A percentile compares a stretch with the other conserved stretches of the same genome.
Conservation (phyloP, 1,140 invertebrate species). For the Achroia grisella region DNA sequence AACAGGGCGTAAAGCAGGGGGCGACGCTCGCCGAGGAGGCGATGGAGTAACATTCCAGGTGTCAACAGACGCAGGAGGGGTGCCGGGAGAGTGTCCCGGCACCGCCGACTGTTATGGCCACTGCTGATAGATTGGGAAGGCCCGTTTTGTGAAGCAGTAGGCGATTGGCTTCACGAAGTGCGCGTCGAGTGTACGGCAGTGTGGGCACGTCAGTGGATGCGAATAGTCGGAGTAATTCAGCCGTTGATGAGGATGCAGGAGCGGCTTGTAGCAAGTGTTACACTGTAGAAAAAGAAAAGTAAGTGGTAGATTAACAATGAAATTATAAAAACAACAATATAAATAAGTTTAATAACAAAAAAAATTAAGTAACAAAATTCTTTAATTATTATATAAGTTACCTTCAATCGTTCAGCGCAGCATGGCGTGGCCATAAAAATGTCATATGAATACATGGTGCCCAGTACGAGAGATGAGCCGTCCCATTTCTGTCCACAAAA, state of each 20-base stretch:
- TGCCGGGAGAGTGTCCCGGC: constrained; percentile 72
- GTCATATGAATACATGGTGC: constrained; percentile 98
- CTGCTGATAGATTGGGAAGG: constrained; percentile 79
- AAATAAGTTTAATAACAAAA: too few species aligned
- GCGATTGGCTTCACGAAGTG: constrained; percentile 95
- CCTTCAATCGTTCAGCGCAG: constrained; percentile 93
- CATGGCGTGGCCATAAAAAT: constrained; percentile 98
- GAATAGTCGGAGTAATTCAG: constrained; percentile 97
- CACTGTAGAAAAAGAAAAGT: constrained; percentile 76
- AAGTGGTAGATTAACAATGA: too few species aligned
- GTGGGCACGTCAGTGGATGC: constrained; percentile 91
- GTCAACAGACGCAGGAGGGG: constrained; percentile 45
- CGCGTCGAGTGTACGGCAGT: constrained; percentile 91
- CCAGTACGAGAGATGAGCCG: constrained; percentile 92
- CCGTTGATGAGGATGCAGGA: constrained; percentile 89
- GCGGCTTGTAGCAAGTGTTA: constrained; percentile 89
- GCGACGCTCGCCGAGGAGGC: constrained; percentile 56
- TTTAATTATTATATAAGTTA: constrained; percentile 57
- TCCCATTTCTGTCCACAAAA: constrained; percentile 93
- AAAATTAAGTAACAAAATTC: too few species aligned
- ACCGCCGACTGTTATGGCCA: constrained; percentile 89
- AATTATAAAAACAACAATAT: too few species aligned
- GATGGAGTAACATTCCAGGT: constrained; percentile 48
- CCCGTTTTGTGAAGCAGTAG: constrained; percentile 84
- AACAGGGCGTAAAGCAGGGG: constrained; percentile 65